Percentiles rank a stretch among this genome's conserved stretches.
Conservation (phyloP, 2,113 vertebrate species). For the Hypomesus transpacificus region DNA sequence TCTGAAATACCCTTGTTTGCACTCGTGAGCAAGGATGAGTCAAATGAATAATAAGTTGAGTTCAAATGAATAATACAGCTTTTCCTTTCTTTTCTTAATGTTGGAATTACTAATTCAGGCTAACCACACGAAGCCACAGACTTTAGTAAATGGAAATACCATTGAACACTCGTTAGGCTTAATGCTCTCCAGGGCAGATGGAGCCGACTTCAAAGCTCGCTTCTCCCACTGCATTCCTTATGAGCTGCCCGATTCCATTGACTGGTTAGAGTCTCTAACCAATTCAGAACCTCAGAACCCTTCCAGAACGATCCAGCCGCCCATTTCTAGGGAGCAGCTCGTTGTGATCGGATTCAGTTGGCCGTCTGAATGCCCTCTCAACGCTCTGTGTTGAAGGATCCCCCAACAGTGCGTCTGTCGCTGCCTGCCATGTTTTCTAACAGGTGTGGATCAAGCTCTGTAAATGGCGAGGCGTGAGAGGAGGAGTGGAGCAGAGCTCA, state of each 20-base stretch:
- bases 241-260: not conserved
- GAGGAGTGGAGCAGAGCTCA: not conserved
- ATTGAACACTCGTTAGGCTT: not conserved
- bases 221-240: not conserved
- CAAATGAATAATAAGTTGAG: not conserved
- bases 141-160: not conserved
- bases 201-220: not conserved
- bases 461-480: not conserved
- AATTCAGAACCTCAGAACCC: not conserved
- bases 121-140: not conserved
- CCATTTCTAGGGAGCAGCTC: not conserved
- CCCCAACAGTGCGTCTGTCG: not conserved
- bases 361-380: not conserved
- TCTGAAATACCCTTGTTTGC: not conserved
- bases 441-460: not conserved
- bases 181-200: not conserved
- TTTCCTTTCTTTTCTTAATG: not conserved
- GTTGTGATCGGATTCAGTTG: slow-evolving; percentile 11
- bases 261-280: not conserved
- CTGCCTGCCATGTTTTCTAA: not conserved
- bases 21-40: not conserved
- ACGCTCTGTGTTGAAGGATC: not conserved
- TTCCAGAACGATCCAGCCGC: not conserved
- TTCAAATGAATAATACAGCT: not conserved
- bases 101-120: not conserved